These are phyloP conservation scores for Psix sp. DNA, from an alignment of 1,140 invertebrate species.

Conservation along the genomic window DNA sequence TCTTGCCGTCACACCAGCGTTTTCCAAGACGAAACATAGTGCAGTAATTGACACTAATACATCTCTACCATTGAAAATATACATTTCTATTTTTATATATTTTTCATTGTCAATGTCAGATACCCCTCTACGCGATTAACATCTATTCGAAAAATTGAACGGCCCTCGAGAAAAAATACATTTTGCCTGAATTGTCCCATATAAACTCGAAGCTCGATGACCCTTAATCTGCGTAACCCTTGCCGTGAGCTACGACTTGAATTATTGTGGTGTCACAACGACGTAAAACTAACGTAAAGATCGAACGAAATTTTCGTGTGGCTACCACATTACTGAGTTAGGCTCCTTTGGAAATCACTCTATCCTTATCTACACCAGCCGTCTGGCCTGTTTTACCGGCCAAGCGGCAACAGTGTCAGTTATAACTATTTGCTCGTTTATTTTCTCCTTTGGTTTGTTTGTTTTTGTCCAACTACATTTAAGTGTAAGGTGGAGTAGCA, in stretches of 20 bases:
- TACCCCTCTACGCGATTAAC: constrained; percentile 7
- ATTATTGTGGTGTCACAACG: constrained; percentile 47
- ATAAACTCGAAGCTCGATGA: constrained; percentile 55
- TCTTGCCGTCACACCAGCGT: constrained; percentile 4
- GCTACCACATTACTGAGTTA: constrained; percentile 48
- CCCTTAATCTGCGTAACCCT: constrained; percentile 25
- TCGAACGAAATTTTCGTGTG: constrained; percentile 28
- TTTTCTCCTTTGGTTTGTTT: constrained; percentile 11
- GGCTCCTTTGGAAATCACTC: constrained; percentile 51
- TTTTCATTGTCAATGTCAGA: not conserved
- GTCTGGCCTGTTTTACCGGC: constrained; percentile 25
- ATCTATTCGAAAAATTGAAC: constrained; percentile 33
- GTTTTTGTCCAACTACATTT: constrained; percentile 12
- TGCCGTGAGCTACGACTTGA: constrained; percentile 24
- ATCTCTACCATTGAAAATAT: constrained; percentile 25
- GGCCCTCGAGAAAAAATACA: constrained; percentile 41
- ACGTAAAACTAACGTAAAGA: constrained; percentile 29
- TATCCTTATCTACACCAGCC: constrained; percentile 32
- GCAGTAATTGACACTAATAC: constrained; percentile 44
- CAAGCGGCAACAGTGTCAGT: constrained; percentile 18
- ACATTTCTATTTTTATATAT: constrained; percentile 27
- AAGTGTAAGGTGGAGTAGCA: constrained; percentile 27
- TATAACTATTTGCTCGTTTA: constrained; percentile 23
- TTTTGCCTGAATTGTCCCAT: constrained; percentile 33
- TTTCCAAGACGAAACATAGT: constrained; percentile 17